Percentiles rank a stretch among this genome's conserved stretches.
Evolutionary conservation across 2,888 invertebrate species (phyloP).

Genomic region (Spodoptera picta): DNA sequence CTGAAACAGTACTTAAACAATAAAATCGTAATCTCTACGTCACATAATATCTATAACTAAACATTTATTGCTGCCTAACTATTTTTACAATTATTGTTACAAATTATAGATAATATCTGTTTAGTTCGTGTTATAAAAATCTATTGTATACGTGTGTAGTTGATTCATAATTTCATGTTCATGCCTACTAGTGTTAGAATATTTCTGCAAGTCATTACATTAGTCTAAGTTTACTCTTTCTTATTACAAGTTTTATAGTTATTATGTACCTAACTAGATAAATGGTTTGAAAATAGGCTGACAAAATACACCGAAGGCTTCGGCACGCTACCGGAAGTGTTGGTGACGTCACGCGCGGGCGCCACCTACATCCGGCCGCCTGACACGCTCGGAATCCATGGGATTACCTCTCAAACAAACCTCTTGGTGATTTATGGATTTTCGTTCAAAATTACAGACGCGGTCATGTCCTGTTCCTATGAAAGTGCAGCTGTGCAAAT

Average conservation of each 20-base stretch:
- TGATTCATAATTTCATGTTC: background rate
- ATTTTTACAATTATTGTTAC: slow-evolving; percentile 1
- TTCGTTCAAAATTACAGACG: slow-evolving; percentile 41
- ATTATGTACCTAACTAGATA: slow-evolving; percentile 10
- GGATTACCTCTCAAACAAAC: slow-evolving; percentile 60
- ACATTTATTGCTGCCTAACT: too few relatives aligned
- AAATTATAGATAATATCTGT: slow-evolving; percentile 4
- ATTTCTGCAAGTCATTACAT: too few relatives aligned
- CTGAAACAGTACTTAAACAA: too few relatives aligned
- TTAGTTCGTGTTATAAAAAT: slow-evolving; percentile 5
- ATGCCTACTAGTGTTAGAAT: background rate
- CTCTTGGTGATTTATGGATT: slow-evolving; percentile 54
- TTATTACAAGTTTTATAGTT: slow-evolving; percentile 1
- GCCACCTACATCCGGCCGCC: slow-evolving; percentile 66
- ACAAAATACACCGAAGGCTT: slow-evolving; percentile 58
- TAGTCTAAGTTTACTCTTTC: background rate
- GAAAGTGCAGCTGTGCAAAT: background rate
- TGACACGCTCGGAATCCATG: slow-evolving; percentile 61
- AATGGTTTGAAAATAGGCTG: slow-evolving; percentile 53
- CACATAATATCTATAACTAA: background rate
- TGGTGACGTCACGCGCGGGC: slow-evolving; percentile 64
- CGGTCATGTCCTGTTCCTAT: slow-evolving; percentile 26
- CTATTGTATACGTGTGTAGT: background rate
- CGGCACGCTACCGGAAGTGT: slow-evolving; percentile 65
- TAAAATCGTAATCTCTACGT: background rate